Base-by-base conservation (phyloP, 2,797 vertebrate species). In the Sylvilagus floridanus region DNA sequence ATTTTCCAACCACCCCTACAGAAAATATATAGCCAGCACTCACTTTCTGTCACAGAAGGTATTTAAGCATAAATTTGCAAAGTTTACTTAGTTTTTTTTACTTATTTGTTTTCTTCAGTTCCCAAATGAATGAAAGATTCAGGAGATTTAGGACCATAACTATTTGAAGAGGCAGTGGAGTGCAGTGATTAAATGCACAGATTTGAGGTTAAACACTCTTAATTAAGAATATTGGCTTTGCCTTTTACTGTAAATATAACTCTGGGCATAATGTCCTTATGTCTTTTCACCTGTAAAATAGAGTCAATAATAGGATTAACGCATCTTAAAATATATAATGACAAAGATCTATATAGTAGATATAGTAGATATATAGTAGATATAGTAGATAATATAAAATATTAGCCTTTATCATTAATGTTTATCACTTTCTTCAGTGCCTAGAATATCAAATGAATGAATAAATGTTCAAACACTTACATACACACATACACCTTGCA, bases 361-460 rank as follows among this genome's bases (percentile, higher is more conserved):
- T 88, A 62, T n/a, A n/a, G n/a, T n/a, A n/a, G n/a, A n/a, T 54
- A 57, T 14, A 5, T 89, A 9, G 24, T 42, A 76, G 13, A 57
- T 14, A 5, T 89, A 9, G 24, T 42, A 76, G 13, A 52, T 88
- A 62, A n/a, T n/a, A n/a, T n/a, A n/a, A n/a, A n/a, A n/a, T n/a
- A 14, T 73, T 73, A 78, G 26, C 42, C 91, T 86, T 94, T 71
- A 65, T 68, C 88, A 78, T 65, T 89, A 91, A 16, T 65, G 24
- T 69, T 88, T 16, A 30, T 19, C 26, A 54, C 16, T 84, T 65
- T 83, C 71, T 88, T 79, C 68, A 95, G 16, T 87, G 42, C 52
- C 8, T 84, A 75, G 30, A 83, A 60, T 0, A 95, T 26, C 35
- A 86, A 91, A 85, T 52, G 17, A 77, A 71, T 84, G 13, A 32